These are phyloP conservation scores for Callaeas wilsoni DNA, from an alignment of 2,113 vertebrate genomes.

Conservation along the genomic window DNA sequence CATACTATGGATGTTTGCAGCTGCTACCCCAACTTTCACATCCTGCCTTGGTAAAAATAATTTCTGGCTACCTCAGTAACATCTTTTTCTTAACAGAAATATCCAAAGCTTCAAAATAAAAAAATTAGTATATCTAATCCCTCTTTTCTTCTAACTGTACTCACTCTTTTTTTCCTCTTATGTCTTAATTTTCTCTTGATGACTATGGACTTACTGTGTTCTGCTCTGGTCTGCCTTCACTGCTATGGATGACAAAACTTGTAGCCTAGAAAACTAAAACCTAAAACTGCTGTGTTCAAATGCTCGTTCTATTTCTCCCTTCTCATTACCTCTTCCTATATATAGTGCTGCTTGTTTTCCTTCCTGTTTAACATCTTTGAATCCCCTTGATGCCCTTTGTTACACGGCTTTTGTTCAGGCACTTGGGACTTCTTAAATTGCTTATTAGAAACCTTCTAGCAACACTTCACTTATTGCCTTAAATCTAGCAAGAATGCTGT, in stretches of 20 bases:
- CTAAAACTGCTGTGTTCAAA: neutral
- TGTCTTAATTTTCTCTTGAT: neutral
- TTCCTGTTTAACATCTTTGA: slow-evolving; percentile 10
- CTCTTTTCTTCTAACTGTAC: neutral
- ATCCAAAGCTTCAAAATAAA: neutral
- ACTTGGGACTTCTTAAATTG: neutral
- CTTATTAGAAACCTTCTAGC: slow-evolving; percentile 6
- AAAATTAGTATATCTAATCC: neutral
- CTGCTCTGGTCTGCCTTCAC: neutral
- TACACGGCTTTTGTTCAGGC: neutral
- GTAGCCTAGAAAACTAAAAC: neutral
- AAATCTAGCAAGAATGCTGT: slow-evolving; percentile 10
- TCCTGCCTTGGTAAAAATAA: neutral
- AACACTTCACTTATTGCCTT: neutral
- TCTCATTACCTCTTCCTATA: neutral
- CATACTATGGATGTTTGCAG: neutral
- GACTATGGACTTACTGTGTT: neutral
- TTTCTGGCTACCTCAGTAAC: neutral
- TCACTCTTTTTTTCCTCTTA: neutral
- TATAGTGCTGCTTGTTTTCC: neutral
- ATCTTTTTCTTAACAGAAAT: neutral
- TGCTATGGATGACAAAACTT: neutral
- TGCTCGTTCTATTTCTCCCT: neutral
- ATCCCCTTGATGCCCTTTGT: neutral
- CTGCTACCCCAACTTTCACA: neutral